Percentiles rank a stretch among this genome's conserved stretches.
Evolutionary conservation across 2,888 invertebrate species (phyloP).

Genomic region (Ptilodon capucinus): DNA sequence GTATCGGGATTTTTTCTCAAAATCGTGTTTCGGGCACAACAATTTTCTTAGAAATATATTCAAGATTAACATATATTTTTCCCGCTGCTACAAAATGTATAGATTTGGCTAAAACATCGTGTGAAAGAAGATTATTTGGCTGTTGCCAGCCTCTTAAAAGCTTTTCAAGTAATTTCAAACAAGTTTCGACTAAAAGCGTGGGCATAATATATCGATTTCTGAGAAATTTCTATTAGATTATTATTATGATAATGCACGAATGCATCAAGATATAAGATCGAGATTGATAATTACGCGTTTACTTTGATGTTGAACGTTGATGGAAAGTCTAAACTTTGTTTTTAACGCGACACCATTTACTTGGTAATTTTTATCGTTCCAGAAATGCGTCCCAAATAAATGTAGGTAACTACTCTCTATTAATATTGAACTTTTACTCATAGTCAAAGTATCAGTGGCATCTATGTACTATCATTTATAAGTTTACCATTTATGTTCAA

Average conservation of each 20-base stretch:
- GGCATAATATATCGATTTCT: constrained; percentile 19
- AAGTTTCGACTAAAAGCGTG: not conserved
- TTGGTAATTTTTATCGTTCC: not conserved
- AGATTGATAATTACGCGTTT: not conserved
- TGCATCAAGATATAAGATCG: not conserved
- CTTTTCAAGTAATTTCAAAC: constrained; percentile 37
- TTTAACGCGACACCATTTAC: not conserved
- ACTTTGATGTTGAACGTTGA: not conserved
- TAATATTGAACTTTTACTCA: no score
- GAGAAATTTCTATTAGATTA: constrained; percentile 6
- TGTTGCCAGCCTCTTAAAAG: no score
- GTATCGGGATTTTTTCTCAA: no score
- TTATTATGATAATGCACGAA: not conserved
- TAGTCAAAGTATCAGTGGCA: no score
- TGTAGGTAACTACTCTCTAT: not conserved
- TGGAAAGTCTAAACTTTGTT: not conserved
- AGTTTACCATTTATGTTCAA: no score
- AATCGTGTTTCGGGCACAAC: no score
- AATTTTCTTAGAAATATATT: no score
- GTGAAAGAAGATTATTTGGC: no score
- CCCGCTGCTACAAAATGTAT: no score
- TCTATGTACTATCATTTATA: no score
- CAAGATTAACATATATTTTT: no score
- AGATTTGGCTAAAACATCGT: no score
- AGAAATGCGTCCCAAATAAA: not conserved